These are phyloP conservation scores for Morpho helenor DNA, from an alignment of 2,888 invertebrate genomes.

Conservation along the genomic window DNA sequence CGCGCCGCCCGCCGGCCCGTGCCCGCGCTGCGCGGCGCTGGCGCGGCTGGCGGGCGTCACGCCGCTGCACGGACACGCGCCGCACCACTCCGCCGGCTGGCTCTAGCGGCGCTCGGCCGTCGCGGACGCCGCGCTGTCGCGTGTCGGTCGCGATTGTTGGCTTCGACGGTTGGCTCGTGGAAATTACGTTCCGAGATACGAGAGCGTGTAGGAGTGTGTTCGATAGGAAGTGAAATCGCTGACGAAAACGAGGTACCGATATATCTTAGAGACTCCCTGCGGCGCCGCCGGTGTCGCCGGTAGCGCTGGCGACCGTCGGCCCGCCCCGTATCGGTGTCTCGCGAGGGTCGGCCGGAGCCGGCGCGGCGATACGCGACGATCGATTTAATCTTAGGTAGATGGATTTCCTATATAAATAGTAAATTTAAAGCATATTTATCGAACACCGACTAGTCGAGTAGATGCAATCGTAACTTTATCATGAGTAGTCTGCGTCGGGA, in stretches of 20 bases:
- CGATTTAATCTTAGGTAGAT: conserved; percentile 4
- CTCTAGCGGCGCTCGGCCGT: conserved; percentile 51
- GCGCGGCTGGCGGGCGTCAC: conserved; percentile 86
- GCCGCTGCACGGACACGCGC: conserved; percentile 85
- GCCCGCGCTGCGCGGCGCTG: conserved; percentile 80
- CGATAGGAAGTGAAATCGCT: too few species aligned
- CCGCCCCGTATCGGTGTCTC: too few species aligned
- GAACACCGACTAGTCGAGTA: conserved; percentile 71
- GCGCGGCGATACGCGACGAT: background rate
- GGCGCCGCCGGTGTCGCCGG: too few species aligned
- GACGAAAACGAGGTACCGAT: too few species aligned
- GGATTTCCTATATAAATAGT: conserved; percentile 20
- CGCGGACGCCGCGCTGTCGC: background rate
- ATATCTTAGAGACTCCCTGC: too few species aligned
- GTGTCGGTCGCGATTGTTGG: too few species aligned
- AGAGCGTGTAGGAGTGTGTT: too few species aligned
- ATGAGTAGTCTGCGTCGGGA: conserved; percentile 29
- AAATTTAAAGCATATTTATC: conserved; percentile 52
- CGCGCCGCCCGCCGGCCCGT: conserved; percentile 30
- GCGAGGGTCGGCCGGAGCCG: too few species aligned
- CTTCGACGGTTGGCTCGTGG: too few species aligned
- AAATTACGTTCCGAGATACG: too few species aligned
- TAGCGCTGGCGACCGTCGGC: too few species aligned
- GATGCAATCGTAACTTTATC: conserved; percentile 48
- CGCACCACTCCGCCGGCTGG: conserved; percentile 84